Evolutionary conservation across 2,797 vertebrate genomes (phyloP), one percentile per base, ranked within the genome.

Genomic region (Syngnathus acus): DNA sequence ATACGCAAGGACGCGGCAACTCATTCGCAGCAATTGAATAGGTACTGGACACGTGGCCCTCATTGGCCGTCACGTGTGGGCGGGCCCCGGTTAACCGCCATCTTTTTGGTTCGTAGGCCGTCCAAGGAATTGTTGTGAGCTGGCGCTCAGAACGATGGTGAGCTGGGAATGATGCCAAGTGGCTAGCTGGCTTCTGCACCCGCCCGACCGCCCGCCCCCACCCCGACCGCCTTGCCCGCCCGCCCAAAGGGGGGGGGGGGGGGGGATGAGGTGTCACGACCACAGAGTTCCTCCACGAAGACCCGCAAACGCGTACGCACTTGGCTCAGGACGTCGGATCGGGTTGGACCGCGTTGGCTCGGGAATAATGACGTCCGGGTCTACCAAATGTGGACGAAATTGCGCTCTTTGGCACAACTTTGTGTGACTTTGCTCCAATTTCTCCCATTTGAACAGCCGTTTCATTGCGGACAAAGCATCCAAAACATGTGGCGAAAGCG

Each of bases 131-230:
- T 90, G 84, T 87, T 89, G 81, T 90, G 85, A 91, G 78, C 74
- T 86, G 88, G 83, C 89, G 86, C 85, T 91, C 89, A 87, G 87
- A 86, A 91, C 84, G 78, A 92, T 92, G 91, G 90, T 92, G 91
- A 92, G 90, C 86, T 86, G 78, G 77, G 85, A 89, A 90, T 87
- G 86, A 84, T 73, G 79, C 75, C 78, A 80, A 82, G 3, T 11
- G 8, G 51, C 51, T 23, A 10, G 19, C 77, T 23, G 69, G 85
- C 84, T 83, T 85, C 77, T 82, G 81, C 42, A 45, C 70, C 70
- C 48, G 65, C 19, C 58, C 62, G 1, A 13, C 43, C 3, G 10
- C 43, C 3, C 45, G 3, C 5, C 43, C 11, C 43, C 3, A 5
- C 50, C 75, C 43, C 9, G 2, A 1, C 47, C 47, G 42, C 38